Evolutionary conservation across 1,140 invertebrate species (phyloP), one percentile per base, ranked within the genome.

Genomic region (Drosophila sulfurigaster): DNA sequence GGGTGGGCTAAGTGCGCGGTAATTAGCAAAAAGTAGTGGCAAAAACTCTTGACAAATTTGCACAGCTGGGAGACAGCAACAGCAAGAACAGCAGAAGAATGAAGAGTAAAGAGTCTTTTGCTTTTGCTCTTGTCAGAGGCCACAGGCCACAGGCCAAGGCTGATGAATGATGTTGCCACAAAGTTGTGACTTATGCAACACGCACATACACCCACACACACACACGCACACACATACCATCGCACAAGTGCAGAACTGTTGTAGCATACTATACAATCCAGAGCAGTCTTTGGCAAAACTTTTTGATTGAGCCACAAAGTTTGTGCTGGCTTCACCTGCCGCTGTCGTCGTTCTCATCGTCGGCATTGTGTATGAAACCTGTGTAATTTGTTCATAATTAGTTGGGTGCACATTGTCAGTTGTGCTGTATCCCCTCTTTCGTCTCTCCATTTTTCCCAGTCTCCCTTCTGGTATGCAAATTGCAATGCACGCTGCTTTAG

Each of bases 371-470:
- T 79, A 73, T 87, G 82, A 82, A 87, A 88, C 82, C 82, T 77
- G 76, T 80, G 83, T 88, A 88, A 88, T 88, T 88, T 88, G 83
- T 88, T 88, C 82, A 70, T 88, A 88, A 88, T 88, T 88, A 88
- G 83, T 88, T 88, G 85, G 73, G 69, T 88, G 80, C 85, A 89
- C 83, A 88, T 88, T 88, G 85, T 83, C 72, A 87, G 69, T 48
- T 28, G 25, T 15, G 35, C 38, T 25, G 20, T 25, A 25, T 4
- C 46, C 16, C 32, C 35, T 38, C 8, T 3, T 38, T 7, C 35
- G 35, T 35, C 15, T 13, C 43, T 7, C 11, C 10, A 38, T 25
- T 5, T 7, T n/a, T 30, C 46, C 48, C 16, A 32, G 1, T 13
- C 16, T 25, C 8, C 13, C 7, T 16, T 41, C 15, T 41, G 20